These are phyloP conservation scores for Drosophila quinaria DNA, from an alignment of 2,888 invertebrate genomes.

Conservation along the genomic window DNA sequence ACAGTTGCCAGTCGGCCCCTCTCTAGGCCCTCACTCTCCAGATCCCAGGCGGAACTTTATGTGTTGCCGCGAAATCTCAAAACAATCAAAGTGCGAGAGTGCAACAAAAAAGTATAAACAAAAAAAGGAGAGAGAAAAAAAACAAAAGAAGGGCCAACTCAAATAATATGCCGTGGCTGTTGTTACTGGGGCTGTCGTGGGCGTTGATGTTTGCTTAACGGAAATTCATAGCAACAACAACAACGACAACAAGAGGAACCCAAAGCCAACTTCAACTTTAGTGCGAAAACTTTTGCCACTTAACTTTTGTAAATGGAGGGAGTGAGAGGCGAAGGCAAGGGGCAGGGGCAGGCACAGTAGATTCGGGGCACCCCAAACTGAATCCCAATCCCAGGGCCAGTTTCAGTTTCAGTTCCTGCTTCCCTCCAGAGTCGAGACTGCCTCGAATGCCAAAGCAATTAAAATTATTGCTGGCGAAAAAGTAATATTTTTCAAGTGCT, in stretches of 20 bases:
- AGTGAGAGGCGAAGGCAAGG: neutral
- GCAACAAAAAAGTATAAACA: constrained; percentile 44
- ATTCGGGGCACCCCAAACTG: constrained; percentile 32
- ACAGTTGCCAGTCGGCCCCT: constrained; percentile 5
- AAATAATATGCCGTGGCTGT: constrained; percentile 65
- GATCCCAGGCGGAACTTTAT: constrained; percentile 62
- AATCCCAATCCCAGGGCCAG: constrained; percentile 32
- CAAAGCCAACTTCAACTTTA: constrained; percentile 76
- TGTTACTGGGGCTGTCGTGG: constrained; percentile 62
- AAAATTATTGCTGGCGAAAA: constrained; percentile 82
- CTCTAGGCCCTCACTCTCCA: constrained; percentile 3
- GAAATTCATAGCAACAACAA: constrained; percentile 59
- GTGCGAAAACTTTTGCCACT: constrained; percentile 81
- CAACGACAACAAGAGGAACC: constrained; percentile 31
- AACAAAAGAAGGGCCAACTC: constrained; percentile 55
- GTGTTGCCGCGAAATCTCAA: constrained; percentile 77
- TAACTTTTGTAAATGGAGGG: constrained; percentile 69
- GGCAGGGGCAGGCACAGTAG: neutral
- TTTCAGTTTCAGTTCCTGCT: constrained; percentile 25
- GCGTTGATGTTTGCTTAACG: constrained; percentile 77
- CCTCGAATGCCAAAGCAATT: constrained; percentile 79
- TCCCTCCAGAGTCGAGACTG: constrained; percentile 27
- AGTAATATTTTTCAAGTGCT: constrained; percentile 84
- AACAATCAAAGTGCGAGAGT: constrained; percentile 75
- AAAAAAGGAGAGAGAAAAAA: constrained; percentile 13